Evolutionary conservation across 2,113 vertebrate genomes (phyloP).

Genomic region (Megaptera novaeangliae): DNA sequence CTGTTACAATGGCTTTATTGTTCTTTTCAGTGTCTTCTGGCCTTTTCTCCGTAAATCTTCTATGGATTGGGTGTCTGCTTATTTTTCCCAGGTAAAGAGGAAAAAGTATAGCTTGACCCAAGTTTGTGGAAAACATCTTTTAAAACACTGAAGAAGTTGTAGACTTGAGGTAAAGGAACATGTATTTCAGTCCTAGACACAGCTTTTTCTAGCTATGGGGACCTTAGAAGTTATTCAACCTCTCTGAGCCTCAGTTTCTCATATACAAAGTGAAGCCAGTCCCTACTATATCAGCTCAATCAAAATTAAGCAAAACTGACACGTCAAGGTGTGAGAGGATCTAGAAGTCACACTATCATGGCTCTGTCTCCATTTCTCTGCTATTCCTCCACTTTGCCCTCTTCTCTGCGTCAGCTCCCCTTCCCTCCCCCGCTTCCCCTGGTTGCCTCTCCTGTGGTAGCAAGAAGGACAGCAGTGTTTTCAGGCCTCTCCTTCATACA

Average conservation of each 20-base stretch:
- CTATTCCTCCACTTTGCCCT: background rate
- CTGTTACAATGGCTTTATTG: background rate
- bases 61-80: background rate
- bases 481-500: background rate
- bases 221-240: background rate
- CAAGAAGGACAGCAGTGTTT: background rate
- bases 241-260: background rate
- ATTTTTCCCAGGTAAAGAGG: background rate
- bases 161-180: background rate
- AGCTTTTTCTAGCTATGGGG: background rate
- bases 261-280: background rate
- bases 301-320: background rate
- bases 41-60: conserved; percentile 6
- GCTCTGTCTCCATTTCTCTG: background rate
- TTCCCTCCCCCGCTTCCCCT: too few species aligned
- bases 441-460: background rate
- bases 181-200: background rate
- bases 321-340: background rate
- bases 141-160: background rate
- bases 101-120: background rate
- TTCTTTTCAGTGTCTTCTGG: conserved; percentile 22
- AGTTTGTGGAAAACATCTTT: background rate
- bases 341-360: background rate
- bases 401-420: background rate
- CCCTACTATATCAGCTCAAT: background rate